Conservation (phyloP, 1,140 invertebrate genomes). For the Sesamia nonagrioides region DNA sequence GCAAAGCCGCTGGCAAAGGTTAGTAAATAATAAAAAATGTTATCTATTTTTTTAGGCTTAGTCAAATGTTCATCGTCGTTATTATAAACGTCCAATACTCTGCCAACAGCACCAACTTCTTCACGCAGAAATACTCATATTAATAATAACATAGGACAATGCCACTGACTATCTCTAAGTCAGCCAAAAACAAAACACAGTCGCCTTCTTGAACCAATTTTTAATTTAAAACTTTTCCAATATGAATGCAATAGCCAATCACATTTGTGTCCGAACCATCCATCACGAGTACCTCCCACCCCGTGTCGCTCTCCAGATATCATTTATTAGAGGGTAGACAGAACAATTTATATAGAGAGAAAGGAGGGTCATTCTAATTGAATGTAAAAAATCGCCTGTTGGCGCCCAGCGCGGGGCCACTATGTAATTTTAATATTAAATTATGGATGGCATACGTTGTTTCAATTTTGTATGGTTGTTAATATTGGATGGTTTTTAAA, state of each 20-base stretch:
- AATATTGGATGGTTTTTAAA: conserved; percentile 1
- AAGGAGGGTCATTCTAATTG: conserved; percentile 82
- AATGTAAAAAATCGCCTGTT: conserved; percentile 81
- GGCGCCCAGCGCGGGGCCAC: conserved; percentile 62
- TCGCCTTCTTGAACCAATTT: not conserved
- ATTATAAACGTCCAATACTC: too few relatives aligned
- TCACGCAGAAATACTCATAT: too few relatives aligned
- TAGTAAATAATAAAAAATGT: too few relatives aligned
- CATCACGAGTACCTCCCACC: conserved; percentile 74
- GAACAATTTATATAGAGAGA: conserved; percentile 83
- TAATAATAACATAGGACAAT: too few relatives aligned
- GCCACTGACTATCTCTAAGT: too few relatives aligned
- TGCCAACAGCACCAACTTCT: too few relatives aligned
- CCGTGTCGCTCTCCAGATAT: conserved; percentile 66
- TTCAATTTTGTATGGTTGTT: conserved; percentile 34
- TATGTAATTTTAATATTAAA: conserved; percentile 83
- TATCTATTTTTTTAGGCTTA: too few relatives aligned
- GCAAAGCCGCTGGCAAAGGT: too few relatives aligned
- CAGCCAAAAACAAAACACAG: too few relatives aligned
- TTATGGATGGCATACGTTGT: conserved; percentile 68
- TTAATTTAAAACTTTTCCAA: conserved; percentile 21
- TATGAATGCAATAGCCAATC: conserved; percentile 55
- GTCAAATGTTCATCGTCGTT: too few relatives aligned
- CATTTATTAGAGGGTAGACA: conserved; percentile 82
- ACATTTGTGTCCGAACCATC: conserved; percentile 59